Conservation (phyloP, 2,888 invertebrate species). For the Eledone cirrhosa region DNA sequence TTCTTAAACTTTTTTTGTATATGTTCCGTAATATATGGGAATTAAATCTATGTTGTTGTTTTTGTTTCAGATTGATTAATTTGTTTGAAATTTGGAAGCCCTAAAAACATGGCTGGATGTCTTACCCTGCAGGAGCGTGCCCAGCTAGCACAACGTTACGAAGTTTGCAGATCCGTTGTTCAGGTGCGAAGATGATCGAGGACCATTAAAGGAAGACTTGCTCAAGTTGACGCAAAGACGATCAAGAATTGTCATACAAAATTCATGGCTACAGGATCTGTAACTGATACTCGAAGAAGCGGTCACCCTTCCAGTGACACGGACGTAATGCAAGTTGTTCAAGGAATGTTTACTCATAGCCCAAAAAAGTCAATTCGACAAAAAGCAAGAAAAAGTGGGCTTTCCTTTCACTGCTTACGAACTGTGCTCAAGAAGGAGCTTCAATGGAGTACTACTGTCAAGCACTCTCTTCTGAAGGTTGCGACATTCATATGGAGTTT, state of each 20-base stretch:
- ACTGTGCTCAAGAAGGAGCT: constrained; percentile 14
- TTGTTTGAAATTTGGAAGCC: constrained; percentile 12
- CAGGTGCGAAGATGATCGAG: constrained; percentile 14
- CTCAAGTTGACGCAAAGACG: constrained; percentile 22
- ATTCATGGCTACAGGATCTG: constrained; percentile 18
- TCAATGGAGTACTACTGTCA: not conserved
- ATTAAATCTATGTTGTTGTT: constrained; percentile 14
- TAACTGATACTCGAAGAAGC: constrained; percentile 17
- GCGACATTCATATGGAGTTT: too few relatives aligned
- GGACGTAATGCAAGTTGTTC: constrained; percentile 10
- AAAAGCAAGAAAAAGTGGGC: not conserved
- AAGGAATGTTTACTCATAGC: constrained; percentile 7
- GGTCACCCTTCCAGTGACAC: constrained; percentile 15
- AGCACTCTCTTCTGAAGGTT: too few relatives aligned
- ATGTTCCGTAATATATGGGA: not conserved
- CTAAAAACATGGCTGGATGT: constrained; percentile 16
- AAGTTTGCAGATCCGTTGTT: constrained; percentile 19
- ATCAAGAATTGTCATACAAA: constrained; percentile 13
- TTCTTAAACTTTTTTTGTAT: not conserved
- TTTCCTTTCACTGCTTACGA: constrained; percentile 8
- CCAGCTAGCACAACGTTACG: constrained; percentile 5
- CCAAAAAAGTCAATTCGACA: constrained; percentile 18
- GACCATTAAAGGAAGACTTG: constrained; percentile 14
- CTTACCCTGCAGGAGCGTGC: constrained; percentile 23
- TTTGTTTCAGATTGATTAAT: constrained; percentile 3